Percentiles rank a stretch among this genome's conserved stretches.
phyloP scores from a whole-genome alignment of 2,888 invertebrate genomes.

The Atethmia centrago region DNA sequence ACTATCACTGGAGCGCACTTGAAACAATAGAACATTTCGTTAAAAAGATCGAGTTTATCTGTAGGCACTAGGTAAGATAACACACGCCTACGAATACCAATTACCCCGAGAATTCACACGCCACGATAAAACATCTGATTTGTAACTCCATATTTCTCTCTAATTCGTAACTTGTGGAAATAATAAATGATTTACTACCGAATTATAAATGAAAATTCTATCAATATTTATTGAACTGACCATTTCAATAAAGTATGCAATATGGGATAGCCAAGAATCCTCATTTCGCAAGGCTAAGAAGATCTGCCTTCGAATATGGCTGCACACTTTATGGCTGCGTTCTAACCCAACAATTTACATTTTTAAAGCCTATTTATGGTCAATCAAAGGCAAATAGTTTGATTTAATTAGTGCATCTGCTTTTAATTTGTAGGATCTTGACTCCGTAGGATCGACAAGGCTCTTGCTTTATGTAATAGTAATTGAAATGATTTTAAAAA shows the following conservation, averaged over 20 bases:
- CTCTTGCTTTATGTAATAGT: conserved; percentile 40
- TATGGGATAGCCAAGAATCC: conserved; percentile 49
- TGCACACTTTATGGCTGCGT: conserved; percentile 33
- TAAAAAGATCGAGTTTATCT: conserved; percentile 19
- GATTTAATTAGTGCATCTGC: conserved; percentile 63
- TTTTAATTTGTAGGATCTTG: conserved; percentile 59
- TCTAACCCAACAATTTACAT: conserved; percentile 59
- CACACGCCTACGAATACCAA: conserved; percentile 22
- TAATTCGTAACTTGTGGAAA: conserved; percentile 31
- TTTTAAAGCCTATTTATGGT: conserved; percentile 50
- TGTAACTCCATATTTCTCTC: conserved; percentile 22
- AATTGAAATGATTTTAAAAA: conserved; percentile 13
- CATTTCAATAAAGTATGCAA: conserved; percentile 50
- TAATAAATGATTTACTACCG: conserved; percentile 36
- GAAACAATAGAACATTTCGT: conserved; percentile 36
- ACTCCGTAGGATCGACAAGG: conserved; percentile 48
- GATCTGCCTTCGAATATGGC: conserved; percentile 58
- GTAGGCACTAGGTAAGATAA: conserved; percentile 10
- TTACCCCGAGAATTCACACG: conserved; percentile 44
- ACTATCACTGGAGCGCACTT: conserved; percentile 22
- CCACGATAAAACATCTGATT: conserved; percentile 15
- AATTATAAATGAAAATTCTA: conserved; percentile 47
- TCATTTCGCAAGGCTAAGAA: conserved; percentile 56
- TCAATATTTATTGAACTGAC: conserved; percentile 57
- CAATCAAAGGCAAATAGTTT: conserved; percentile 51